Evolutionary conservation across 2,888 invertebrate genomes (phyloP).

Genomic region (Andrena camellia): DNA sequence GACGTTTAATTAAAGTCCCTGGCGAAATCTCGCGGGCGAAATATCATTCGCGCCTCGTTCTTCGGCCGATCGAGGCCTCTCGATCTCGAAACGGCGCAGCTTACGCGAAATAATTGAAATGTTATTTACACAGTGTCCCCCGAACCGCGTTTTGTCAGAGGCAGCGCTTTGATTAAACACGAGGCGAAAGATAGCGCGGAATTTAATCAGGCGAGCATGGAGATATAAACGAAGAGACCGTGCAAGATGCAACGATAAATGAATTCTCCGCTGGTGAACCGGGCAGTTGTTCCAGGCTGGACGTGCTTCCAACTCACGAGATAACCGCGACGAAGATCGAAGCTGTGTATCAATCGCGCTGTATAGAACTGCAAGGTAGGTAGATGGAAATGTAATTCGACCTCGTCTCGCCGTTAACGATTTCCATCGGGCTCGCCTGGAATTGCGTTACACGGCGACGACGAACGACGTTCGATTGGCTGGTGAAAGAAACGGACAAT

Average conservation of each 20-base stretch:
- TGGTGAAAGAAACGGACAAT: constrained; percentile 37
- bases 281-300: background rate
- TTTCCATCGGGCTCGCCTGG: constrained; percentile 51
- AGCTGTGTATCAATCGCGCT: constrained; percentile 40
- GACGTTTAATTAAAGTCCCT: constrained; percentile 64
- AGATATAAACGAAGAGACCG: background rate
- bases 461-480: constrained; percentile 5
- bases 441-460: constrained; percentile 51
- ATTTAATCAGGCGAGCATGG: background rate
- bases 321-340: constrained; percentile 26
- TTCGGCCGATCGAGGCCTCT: background rate
- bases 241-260: background rate
- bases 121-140: background rate
- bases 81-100: background rate
- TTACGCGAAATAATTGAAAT: constrained; percentile 5
- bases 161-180: background rate
- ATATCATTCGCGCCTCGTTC: constrained; percentile 20
- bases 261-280: background rate
- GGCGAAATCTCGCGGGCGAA: constrained; percentile 49
- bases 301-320: background rate
- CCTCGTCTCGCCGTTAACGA: constrained; percentile 50
- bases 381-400: constrained; percentile 66
- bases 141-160: background rate
- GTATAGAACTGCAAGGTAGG: constrained; percentile 15
- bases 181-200: background rate